phyloP scores from a whole-genome alignment of 2,888 invertebrate genomes.

The Julus scanicus region DNA sequence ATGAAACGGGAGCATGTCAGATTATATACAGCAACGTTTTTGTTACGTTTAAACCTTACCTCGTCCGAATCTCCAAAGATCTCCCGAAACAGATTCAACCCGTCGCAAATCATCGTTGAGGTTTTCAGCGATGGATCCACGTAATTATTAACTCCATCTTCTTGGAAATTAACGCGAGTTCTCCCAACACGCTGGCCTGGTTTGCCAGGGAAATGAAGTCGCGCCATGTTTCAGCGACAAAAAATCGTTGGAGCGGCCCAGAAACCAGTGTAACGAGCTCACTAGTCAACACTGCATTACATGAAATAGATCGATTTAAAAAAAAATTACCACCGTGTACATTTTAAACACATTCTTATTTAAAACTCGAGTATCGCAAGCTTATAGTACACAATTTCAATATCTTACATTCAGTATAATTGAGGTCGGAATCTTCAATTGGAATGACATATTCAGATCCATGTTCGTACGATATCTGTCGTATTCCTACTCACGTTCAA shows the following conservation, averaged over 20 bases:
- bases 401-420: neutral
- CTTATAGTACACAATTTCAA: neutral
- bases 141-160: constrained; percentile 43
- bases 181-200: constrained; percentile 58
- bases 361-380: neutral
- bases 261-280: neutral
- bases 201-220: constrained; percentile 57
- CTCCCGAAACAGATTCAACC: constrained; percentile 55
- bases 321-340: neutral
- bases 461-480: neutral
- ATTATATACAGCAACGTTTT: neutral
- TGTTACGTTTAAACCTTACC: constrained; percentile 51
- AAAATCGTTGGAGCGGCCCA: neutral
- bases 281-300: neutral
- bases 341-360: neutral
- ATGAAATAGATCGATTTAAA: neutral
- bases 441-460: neutral
- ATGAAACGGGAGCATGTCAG: constrained; percentile 24
- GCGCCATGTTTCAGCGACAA: constrained; percentile 55
- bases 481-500: neutral
- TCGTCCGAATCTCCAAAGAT: constrained; percentile 57
- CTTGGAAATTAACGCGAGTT: constrained; percentile 53
- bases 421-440: too few species aligned
- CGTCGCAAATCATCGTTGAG: neutral
- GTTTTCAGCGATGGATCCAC: constrained; percentile 51